Evolutionary conservation across 1,140 invertebrate genomes (phyloP), one percentile per base, ranked within the genome.

Genomic region (Trichonephila inaurata): DNA sequence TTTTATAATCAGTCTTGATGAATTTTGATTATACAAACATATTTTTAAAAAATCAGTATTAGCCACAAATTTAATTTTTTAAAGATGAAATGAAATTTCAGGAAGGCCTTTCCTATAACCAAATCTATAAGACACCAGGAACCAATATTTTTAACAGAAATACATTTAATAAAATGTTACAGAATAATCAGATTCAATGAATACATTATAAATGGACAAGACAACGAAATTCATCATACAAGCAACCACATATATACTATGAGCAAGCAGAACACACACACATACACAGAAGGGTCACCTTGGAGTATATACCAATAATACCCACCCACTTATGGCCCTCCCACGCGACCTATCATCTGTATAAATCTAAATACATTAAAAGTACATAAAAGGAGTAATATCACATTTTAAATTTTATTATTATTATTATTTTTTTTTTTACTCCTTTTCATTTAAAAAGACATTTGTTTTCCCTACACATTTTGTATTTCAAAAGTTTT

Each of bases 321-420:
- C 92, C 92, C 83, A 88, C 92, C 92, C 92, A 58, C 19, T 64
- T 60, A 72, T 87, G 77, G 64, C 83, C 91, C 92, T 85, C 92
- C 40, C 92, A 86, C 92, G 92, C 92, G 91, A 58, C 92, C 83
- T 93, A 88, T 93, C 85, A 93, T 88, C 69, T 81, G 66, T 93
- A 93, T 77, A 93, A 93, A 93, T 88, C 91, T 92, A 93, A 58
- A 87, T 93, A 93, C 92, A 93, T 93, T 92, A 93, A 93, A 88
- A 93, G 92, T 93, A 93, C 92, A 93, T 21, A 88, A 62, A 81
- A 60, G 83, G 83, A 93, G 85, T 64, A 89, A 62, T 93, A 93
- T 93, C 92, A 93, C 92, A 90, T 90, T 90, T 90, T 81, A 28
- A 44, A 69, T 69, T 90, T 28, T 44, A 44, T 92, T 92, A 87